Evolutionary conservation across 2,888 invertebrate species (phyloP), one percentile per base, ranked within the genome.

Genomic region (Podotricha telesiphe): DNA sequence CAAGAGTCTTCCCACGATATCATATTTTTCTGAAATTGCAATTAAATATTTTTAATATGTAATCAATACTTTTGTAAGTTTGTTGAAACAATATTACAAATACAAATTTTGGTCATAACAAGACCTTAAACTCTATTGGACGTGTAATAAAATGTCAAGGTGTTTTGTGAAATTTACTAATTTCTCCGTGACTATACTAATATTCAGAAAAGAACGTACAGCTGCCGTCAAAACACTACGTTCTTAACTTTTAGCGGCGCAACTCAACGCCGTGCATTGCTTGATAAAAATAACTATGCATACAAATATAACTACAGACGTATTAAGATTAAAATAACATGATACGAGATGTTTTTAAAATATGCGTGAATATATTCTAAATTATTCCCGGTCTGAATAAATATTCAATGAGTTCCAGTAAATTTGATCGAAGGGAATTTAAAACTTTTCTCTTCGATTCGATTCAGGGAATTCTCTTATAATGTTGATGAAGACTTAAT

Each of bases 1-100:
- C 71, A 93, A 78, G 0, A 93, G 84, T 50, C 82, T 83, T 1
- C 92, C 92, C 1, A 92, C 92, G 58, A 92, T 88, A 76, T 91
- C 90, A 74, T 93, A 93, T 80, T 91, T 91, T 75, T 90, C 92
- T 93, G 88, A 47, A 89, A 90, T 76, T 63, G 64, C 11, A 69
- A 45, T 53, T 67, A 63, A 63, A 67, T 53, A 17, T 55, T 13
- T 15, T 61, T 51, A 69, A 42, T 37, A 37, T 48, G 3, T 48
- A 20, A 6, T 28, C 28, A 28, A 28, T 28, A 28, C 6, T 28
- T 28, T 28, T 28, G 6, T 28, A 28, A 28, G 3, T 28, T 28
- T 28, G 28, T 28, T 28, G 28, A 28, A 28, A 6, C n/a, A n/a
- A n/a, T n/a, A n/a, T 28, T 28, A 4, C 6, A 28, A 4, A 28